phyloP scores from a whole-genome alignment of 2,113 vertebrate genomes.

The Acrocephalus kingi region DNA sequence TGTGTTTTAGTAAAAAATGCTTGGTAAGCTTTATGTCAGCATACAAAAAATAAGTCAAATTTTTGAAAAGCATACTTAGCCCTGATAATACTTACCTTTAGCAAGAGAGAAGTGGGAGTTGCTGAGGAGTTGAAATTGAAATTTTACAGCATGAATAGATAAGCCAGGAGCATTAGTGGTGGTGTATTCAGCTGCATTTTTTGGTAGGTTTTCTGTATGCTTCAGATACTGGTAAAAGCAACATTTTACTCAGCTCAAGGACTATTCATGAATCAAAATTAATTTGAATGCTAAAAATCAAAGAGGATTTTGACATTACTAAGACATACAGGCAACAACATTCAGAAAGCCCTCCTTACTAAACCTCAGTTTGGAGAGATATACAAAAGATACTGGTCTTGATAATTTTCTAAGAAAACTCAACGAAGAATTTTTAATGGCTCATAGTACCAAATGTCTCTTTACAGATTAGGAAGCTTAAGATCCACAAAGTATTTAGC shows the following conservation, averaged over 20 bases:
- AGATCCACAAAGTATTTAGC: background rate
- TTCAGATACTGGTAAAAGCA: background rate
- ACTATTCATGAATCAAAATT: background rate
- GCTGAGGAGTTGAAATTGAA: background rate
- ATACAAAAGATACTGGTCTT: background rate
- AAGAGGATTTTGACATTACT: background rate
- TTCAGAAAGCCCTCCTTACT: background rate
- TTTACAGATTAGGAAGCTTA: background rate
- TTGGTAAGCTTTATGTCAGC: background rate
- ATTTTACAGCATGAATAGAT: background rate
- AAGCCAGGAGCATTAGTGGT: background rate
- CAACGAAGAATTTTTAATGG: background rate
- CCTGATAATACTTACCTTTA: background rate
- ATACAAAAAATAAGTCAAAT: background rate
- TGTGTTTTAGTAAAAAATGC: background rate
- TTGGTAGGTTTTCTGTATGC: background rate
- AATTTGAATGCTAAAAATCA: background rate
- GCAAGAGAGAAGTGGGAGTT: background rate
- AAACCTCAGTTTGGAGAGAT: background rate
- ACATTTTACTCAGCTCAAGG: background rate
- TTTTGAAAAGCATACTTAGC: background rate
- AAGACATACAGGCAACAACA: background rate
- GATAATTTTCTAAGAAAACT: background rate
- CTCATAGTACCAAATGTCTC: background rate
- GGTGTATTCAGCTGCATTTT: background rate